These are phyloP conservation scores for Latrodectus geometricus DNA, from an alignment of 1,140 invertebrate species.

Conservation along the genomic window DNA sequence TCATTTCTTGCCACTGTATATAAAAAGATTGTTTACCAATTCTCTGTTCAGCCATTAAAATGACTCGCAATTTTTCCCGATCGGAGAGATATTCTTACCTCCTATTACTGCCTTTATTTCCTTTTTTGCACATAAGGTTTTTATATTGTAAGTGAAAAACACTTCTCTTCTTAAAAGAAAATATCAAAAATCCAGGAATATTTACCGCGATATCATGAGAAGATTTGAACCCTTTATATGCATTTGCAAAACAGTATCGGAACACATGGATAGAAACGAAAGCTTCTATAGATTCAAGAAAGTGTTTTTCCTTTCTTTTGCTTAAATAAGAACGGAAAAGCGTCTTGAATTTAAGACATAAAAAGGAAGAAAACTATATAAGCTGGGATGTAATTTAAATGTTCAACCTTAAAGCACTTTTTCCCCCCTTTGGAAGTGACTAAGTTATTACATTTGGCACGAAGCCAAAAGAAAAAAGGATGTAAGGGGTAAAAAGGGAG, in stretches of 20 bases:
- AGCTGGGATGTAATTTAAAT: constrained; percentile 54
- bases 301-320: neutral
- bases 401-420: constrained; percentile 56
- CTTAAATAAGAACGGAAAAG: constrained; percentile 50
- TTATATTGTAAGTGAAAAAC: constrained; percentile 38
- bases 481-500: constrained; percentile 47
- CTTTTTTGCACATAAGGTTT: constrained; percentile 12
- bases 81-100: neutral
- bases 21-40: constrained; percentile 22
- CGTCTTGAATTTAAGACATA: constrained; percentile 17
- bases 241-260: constrained; percentile 53
- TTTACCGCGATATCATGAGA: constrained; percentile 43
- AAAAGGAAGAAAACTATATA: constrained; percentile 8
- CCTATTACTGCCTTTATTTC: constrained; percentile 30
- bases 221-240: constrained; percentile 45
- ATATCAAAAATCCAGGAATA: constrained; percentile 47
- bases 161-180: constrained; percentile 36
- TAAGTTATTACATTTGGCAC: constrained; percentile 51
- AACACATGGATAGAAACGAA: constrained; percentile 11
- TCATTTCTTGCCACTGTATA: no score
- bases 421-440: constrained; percentile 20
- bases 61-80: constrained; percentile 19
- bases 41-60: constrained; percentile 30
- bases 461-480: neutral
- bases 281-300: neutral